phyloP scores from a whole-genome alignment of 2,113 vertebrate genomes.

The Eulacestoma nigropectus region DNA sequence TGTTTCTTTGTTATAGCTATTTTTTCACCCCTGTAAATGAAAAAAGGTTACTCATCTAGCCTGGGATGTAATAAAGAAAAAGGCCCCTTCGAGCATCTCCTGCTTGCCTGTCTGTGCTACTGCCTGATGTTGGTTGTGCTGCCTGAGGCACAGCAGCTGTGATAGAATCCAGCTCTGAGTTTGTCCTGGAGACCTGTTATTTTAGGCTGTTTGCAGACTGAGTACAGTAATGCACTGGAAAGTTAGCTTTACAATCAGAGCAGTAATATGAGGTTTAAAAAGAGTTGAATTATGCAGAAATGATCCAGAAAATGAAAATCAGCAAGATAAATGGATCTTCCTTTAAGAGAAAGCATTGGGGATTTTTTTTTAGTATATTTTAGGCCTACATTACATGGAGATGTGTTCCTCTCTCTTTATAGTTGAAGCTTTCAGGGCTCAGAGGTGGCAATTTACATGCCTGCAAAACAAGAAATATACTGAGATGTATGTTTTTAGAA shows the following conservation, averaged over 20 bases:
- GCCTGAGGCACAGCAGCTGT: slow-evolving; percentile 29
- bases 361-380: neutral
- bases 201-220: neutral
- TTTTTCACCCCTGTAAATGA: neutral
- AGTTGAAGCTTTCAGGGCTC: neutral
- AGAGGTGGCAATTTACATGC: neutral
- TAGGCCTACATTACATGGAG: neutral
- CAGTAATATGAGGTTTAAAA: neutral
- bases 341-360: neutral
- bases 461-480: neutral
- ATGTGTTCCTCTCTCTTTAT: neutral
- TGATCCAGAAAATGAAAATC: neutral
- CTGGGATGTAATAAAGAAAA: slow-evolving; percentile 27
- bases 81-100: neutral
- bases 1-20: neutral
- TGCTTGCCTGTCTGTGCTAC: neutral
- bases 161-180: slow-evolving; percentile 7
- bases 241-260: neutral
- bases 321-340: neutral
- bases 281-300: neutral
- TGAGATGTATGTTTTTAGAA: neutral
- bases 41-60: neutral
- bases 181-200: slow-evolving; percentile 28
- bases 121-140: slow-evolving; percentile 32
- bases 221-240: neutral